phyloP scores from a whole-genome alignment of 2,888 invertebrate species.

The Platycnemis pennipes region DNA sequence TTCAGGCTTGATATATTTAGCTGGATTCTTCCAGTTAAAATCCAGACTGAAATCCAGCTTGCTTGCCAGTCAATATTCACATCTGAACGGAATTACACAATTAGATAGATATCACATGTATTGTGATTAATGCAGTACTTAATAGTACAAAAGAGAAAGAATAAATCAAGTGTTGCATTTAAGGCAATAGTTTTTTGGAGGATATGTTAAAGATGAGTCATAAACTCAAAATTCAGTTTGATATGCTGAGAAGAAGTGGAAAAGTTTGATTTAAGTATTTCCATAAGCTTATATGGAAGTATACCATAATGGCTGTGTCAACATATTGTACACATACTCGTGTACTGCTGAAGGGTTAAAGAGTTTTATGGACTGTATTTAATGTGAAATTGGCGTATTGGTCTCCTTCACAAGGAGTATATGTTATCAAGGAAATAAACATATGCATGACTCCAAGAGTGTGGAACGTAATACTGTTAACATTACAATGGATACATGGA shows the following conservation, averaged over 20 bases:
- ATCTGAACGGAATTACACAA: too few relatives aligned
- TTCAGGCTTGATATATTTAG: too few relatives aligned
- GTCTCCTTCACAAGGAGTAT: background rate
- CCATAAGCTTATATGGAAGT: background rate
- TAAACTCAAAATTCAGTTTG: background rate
- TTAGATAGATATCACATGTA: too few relatives aligned
- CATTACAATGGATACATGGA: background rate
- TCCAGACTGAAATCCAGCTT: too few relatives aligned
- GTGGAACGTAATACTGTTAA: constrained; percentile 1
- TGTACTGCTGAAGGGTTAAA: background rate
- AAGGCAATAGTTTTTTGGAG: background rate
- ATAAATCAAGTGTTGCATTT: background rate
- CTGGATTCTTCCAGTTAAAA: too few relatives aligned
- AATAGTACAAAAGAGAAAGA: background rate
- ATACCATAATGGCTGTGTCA: constrained; percentile 6
- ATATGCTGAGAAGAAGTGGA: background rate
- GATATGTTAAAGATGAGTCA: background rate
- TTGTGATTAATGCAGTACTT: background rate
- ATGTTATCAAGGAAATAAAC: background rate
- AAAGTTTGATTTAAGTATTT: background rate
- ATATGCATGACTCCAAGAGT: constrained; percentile 33
- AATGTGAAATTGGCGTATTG: background rate
- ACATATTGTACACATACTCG: background rate
- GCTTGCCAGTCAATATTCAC: too few relatives aligned
- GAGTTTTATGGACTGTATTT: background rate